phyloP scores from a whole-genome alignment of 2,797 vertebrate species.

The Crocodylus rhombifer region DNA sequence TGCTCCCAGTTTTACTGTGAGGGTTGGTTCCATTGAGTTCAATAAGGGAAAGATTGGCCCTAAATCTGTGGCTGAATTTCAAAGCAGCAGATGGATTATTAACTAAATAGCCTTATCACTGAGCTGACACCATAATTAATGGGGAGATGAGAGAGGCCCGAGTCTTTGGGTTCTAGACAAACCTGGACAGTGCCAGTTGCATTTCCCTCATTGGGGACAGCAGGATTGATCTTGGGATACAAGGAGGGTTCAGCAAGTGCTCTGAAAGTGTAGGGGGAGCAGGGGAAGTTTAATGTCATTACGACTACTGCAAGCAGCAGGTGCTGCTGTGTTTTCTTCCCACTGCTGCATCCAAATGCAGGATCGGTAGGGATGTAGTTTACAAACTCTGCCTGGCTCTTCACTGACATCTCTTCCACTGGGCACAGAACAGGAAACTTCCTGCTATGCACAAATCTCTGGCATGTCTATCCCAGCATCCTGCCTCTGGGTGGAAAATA shows the following conservation, averaged over 20 bases:
- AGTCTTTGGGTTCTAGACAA: neutral
- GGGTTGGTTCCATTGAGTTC: neutral
- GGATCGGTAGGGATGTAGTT: neutral
- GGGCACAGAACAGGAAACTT: neutral
- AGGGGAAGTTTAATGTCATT: neutral
- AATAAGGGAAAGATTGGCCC: neutral
- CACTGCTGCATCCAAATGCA: rapidly evolving
- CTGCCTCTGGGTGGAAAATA: neutral
- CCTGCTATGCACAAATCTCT: neutral
- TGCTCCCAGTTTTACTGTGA: neutral
- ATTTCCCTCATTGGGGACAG: neutral
- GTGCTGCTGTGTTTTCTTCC: neutral
- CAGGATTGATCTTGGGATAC: neutral
- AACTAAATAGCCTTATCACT: neutral
- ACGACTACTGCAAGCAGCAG: rapidly evolving
- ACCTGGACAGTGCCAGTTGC: rapidly evolving
- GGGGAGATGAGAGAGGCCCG: rapidly evolving
- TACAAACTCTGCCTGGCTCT: neutral
- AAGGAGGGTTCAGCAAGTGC: rapidly evolving
- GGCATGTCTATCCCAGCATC: neutral
- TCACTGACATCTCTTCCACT: neutral
- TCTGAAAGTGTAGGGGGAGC: neutral
- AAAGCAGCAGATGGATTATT: neutral
- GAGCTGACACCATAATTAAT: neutral
- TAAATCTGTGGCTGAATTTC: neutral